Base-by-base conservation (phyloP, 92 coral and sea anemone species). In the Palythoa heliodiscus region DNA sequence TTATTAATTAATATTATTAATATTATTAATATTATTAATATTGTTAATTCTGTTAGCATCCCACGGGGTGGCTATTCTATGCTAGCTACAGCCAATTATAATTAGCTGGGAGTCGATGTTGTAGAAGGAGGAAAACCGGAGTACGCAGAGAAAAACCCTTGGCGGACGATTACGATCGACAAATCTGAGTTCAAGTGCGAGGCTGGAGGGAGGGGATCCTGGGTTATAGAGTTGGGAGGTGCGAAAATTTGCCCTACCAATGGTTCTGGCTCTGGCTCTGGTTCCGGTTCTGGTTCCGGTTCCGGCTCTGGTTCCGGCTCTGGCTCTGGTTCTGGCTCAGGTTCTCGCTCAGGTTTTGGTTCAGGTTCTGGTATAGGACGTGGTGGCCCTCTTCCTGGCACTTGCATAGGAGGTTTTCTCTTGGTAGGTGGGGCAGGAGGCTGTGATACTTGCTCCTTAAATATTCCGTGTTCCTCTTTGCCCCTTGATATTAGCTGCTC, bases 401-500 rank as follows among this genome's bases (percentile, higher is more conserved):
- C 75, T n/a, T 89, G 86, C 39, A 90, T 84, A 2, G 92, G 92
- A 50, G 95, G 94, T 48, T 78, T 90, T 54, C 90, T 87, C 80
- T 89, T 91, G 52, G 73, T 77, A 6, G 93, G 92, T 7, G 95
- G 93, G 40, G 87, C 90, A 23, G 98, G 91, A n/a, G 95, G 94
- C 14, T 91, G 93, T 2, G 93, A 92, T 58, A 55, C 90, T 39
- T 78, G 87, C 66, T 93, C 95, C 81, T 87, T 78, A 83, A 88
- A 94, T 70, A 75, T 80, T 5, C 92, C 98, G 75, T 94, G 91
- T 68, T 91, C 92, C 23, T 87, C 91, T 79, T 90, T 93, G 38
- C 99, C 98, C 88, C 92, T 87, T 17, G 90, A 87, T 71, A 96
- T 96, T 83, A 96, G 85, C 19, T 89, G 20, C 63, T 93, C 92